A percentile compares a stretch with the other conserved stretches of the same genome.
Evolutionary conservation across 37 sponge, comb jelly and placozoan genomes (phyloP).

Genomic region (Spongilla lacustris): DNA sequence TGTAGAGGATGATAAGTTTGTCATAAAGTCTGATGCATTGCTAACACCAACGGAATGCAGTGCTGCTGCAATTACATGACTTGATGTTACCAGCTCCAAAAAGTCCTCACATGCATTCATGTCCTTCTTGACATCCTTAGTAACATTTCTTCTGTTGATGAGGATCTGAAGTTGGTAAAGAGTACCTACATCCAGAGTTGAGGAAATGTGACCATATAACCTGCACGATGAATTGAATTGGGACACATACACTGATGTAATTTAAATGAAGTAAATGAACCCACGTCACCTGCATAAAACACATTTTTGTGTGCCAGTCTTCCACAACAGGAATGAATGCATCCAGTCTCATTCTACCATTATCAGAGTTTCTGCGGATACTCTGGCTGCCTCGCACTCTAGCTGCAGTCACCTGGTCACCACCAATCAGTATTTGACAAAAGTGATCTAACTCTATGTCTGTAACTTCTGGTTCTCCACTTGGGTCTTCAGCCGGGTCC

Average conservation of each 20-base stretch:
- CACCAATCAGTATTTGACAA: neutral
- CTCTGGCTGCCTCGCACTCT: neutral
- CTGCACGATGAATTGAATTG: too few relatives aligned
- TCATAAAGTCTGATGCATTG: neutral
- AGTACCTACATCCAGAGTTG: slow-evolving; percentile 2
- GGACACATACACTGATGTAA: too few relatives aligned
- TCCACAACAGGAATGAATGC: neutral
- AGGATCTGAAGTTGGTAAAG: slow-evolving; percentile 2
- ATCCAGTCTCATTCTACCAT: neutral
- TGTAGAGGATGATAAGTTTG: too few relatives aligned
- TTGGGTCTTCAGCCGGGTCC: neutral
- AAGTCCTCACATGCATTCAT: slow-evolving; percentile 38
- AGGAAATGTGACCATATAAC: neutral
- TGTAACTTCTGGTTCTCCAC: neutral
- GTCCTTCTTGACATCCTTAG: neutral
- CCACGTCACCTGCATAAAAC: neutral
- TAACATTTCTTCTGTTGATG: neutral
- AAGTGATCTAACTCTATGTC: neutral
- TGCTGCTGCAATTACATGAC: neutral
- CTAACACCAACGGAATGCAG: neutral
- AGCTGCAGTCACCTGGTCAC: neutral
- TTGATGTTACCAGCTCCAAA: neutral
- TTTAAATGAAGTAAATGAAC: too few relatives aligned
- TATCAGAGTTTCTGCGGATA: neutral
- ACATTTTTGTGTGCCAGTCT: slow-evolving; percentile 2